Conservation (phyloP, 2,797 vertebrate genomes). For the Mormyrus hasselquistii region DNA sequence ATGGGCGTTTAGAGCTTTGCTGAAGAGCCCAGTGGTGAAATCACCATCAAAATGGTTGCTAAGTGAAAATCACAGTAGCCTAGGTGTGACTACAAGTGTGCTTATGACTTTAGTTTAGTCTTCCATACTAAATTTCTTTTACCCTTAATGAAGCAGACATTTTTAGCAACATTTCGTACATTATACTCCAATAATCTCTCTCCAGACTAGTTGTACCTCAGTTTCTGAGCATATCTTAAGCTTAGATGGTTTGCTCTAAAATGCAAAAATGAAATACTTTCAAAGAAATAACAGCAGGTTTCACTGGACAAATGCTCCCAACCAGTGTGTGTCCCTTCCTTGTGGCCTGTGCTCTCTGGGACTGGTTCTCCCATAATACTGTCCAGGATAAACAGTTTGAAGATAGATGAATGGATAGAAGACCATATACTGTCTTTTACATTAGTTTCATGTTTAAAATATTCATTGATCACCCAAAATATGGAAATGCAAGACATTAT, state of each 20-base stretch:
- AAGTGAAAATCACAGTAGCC: neutral
- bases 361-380: neutral
- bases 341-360: neutral
- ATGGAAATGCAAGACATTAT: neutral
- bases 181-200: neutral
- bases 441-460: neutral
- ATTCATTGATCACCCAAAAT: neutral
- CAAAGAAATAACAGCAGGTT: neutral
- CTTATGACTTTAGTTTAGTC: neutral
- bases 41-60: neutral
- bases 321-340: neutral
- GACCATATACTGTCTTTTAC: neutral
- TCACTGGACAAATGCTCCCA: neutral
- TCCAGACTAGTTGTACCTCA: neutral
- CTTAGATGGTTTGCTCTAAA: neutral
- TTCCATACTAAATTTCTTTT: neutral
- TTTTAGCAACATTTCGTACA: neutral
- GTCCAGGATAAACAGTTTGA: neutral
- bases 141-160: neutral
- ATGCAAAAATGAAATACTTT: neutral
- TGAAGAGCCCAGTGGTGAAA: neutral
- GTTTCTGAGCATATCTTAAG: neutral
- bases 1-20: neutral
- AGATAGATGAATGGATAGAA: neutral
- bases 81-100: neutral